Percentiles rank a stretch among this genome's conserved stretches.
Evolutionary conservation across 1,140 invertebrate species (phyloP).

Genomic region (Drosophila kikkawai): DNA sequence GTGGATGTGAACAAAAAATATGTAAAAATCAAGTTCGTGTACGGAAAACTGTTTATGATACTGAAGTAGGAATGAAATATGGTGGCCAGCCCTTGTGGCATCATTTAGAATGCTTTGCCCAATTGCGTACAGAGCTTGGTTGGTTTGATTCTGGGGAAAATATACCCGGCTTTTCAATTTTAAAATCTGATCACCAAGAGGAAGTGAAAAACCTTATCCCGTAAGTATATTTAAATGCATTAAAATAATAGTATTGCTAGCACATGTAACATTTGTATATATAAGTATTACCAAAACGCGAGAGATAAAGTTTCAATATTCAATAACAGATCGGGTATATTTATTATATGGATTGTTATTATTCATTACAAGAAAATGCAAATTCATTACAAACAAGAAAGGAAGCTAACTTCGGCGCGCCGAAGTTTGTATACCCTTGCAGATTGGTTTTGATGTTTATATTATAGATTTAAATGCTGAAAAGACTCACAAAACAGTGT

Average conservation of each 20-base stretch:
- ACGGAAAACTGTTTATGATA: constrained; percentile 94
- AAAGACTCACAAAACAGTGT: too few relatives aligned
- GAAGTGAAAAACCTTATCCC: constrained; percentile 87
- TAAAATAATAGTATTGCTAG: background rate
- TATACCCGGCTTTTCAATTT: constrained; percentile 90
- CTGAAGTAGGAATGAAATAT: constrained; percentile 91
- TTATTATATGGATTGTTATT: too few relatives aligned
- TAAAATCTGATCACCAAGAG: constrained; percentile 91
- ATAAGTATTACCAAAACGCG: too few relatives aligned
- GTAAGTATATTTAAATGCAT: constrained; percentile 54
- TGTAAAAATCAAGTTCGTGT: constrained; percentile 93
- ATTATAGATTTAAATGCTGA: too few relatives aligned
- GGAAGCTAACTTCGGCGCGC: too few relatives aligned
- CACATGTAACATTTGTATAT: too few relatives aligned
- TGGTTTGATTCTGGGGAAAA: constrained; percentile 90
- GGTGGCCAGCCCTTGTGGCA: constrained; percentile 94
- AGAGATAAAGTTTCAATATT: background rate
- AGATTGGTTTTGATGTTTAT: too few relatives aligned
- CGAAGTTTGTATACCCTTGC: too few relatives aligned
- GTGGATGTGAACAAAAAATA: constrained; percentile 95
- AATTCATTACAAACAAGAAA: too few relatives aligned
- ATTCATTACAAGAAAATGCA: too few relatives aligned
- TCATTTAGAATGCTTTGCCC: constrained; percentile 96
- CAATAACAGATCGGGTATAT: too few relatives aligned
- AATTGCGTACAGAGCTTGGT: constrained; percentile 87